Evolutionary conservation across 2,797 vertebrate genomes (phyloP).

Genomic region (Acrocephalus scirpaceus): DNA sequence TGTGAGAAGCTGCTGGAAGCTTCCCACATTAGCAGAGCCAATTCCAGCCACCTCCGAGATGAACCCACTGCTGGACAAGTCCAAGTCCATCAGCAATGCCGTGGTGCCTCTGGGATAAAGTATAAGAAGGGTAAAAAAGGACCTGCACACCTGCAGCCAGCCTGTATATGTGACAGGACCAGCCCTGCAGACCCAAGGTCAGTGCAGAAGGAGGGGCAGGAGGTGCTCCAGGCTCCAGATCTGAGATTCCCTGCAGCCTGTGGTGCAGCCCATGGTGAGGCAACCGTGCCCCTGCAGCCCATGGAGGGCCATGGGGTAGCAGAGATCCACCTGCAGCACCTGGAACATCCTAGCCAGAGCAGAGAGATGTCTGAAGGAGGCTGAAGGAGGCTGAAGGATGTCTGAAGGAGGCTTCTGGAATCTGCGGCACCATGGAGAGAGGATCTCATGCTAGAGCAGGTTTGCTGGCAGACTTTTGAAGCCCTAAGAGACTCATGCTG

Average conservation of each 20-base stretch:
- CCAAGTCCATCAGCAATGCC: fast-evolving
- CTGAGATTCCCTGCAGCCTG: background rate
- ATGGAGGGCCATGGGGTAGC: fast-evolving
- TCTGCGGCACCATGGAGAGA: background rate
- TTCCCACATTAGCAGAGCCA: background rate
- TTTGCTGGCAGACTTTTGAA: background rate
- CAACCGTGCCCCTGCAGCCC: background rate
- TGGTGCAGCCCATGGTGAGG: fast-evolving
- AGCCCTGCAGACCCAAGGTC: background rate
- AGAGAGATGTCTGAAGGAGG: background rate
- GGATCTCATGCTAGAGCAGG: background rate
- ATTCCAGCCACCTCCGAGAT: background rate
- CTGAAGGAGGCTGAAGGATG: background rate
- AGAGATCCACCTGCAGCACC: background rate
- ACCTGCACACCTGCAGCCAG: background rate
- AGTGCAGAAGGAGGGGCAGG: background rate
- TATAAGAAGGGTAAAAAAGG: background rate
- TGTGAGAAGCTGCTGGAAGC: background rate
- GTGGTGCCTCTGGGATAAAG: background rate
- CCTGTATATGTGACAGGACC: background rate
- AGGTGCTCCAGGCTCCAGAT: fast-evolving
- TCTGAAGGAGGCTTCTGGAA: background rate
- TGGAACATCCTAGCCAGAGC: background rate
- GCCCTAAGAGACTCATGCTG: fast-evolving
- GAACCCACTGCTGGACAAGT: fast-evolving